Base-by-base conservation (phyloP, 2,113 vertebrate species). In the Asarcornis scutulata region DNA sequence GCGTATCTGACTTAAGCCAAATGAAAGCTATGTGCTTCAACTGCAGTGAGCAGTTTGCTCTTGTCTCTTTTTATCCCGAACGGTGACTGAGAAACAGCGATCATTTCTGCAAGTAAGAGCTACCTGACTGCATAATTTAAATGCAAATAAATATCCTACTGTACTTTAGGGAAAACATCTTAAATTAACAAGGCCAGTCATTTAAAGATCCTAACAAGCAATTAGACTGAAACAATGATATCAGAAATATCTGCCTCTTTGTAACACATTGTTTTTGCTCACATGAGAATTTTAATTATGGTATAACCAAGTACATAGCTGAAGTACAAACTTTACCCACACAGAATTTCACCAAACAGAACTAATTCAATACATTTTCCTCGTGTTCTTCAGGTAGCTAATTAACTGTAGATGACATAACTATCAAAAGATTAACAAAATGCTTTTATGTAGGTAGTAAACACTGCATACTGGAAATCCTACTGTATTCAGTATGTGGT, bases 141-240 rank as follows among this genome's bases (percentile, higher is more conserved):
- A 90, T 81, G 66, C 66, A 91, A 95, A 82, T 81, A 90, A 94
- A 90, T 84, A 95, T 87, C 46, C 38, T 91, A 32, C 5, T 78
- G 56, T 42, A 93, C 76, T 91, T 94, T 9, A 94, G 86, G 55
- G 90, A 84, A 94, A 91, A 60, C 15, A 84, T 83, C 86, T 89
- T 86, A 81, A 94, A 97, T 94, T 76, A 95, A 89, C 42, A 88
- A 84, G 55, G 32, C 52, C 48, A 92, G 79, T 85, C 44, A 83
- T 95, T 88, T 59, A 78, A 96, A 97, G 78, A 69, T 38, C 21
- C 64, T 88, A 94, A 96, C 46, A 92, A 93, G 72, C 79, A 97
- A 96, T 97, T 96, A 96, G n/a, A 74, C 59, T 93, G 93, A 96
- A 96, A 93, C 63, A 83, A 90, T 78, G 58, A 74, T 89, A 96